Conservation (phyloP, 1,140 invertebrate genomes). For the Drosophila lowei region DNA sequence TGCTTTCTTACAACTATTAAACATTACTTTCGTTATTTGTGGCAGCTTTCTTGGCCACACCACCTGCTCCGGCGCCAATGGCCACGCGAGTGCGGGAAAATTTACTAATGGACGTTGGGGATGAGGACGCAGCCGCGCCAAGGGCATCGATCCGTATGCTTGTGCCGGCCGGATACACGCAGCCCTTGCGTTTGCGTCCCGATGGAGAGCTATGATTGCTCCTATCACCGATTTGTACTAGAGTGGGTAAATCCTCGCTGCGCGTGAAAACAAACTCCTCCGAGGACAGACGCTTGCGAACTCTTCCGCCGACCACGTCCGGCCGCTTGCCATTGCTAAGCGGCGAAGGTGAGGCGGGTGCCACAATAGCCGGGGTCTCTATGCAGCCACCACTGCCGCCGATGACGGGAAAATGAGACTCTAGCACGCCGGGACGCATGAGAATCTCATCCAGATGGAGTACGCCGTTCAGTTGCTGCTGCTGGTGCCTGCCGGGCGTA, state of each 20-base stretch:
- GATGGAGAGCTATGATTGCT: conserved; percentile 41
- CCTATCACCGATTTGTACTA: conserved; percentile 73
- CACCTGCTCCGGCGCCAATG: conserved; percentile 13
- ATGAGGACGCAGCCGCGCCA: conserved; percentile 16
- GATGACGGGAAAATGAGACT: conserved; percentile 78
- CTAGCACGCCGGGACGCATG: conserved; percentile 73
- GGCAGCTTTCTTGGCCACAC: conserved; percentile 23
- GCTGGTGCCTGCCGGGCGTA: conserved; percentile 37
- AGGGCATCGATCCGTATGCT: conserved; percentile 57
- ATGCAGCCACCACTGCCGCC: conserved; percentile 19
- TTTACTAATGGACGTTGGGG: conserved; percentile 74
- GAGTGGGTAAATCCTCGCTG: conserved; percentile 64
- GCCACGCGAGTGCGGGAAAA: conserved; percentile 63
- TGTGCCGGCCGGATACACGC: conserved; percentile 68
- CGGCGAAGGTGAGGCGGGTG: conserved; percentile 61
- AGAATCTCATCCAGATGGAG: conserved; percentile 49
- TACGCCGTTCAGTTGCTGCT: conserved; percentile 35
- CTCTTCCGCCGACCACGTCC: conserved; percentile 66
- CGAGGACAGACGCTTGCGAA: conserved; percentile 75
- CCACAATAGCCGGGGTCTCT: conserved; percentile 56
- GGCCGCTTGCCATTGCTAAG: conserved; percentile 52
- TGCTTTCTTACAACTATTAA: conserved; percentile 73
- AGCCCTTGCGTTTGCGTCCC: conserved; percentile 61
- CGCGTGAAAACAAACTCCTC: conserved; percentile 78
- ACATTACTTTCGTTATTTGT: conserved; percentile 76